Evolutionary conservation across 2,797 vertebrate genomes (phyloP), one percentile per base, ranked within the genome.

Genomic region (Anableps anableps): DNA sequence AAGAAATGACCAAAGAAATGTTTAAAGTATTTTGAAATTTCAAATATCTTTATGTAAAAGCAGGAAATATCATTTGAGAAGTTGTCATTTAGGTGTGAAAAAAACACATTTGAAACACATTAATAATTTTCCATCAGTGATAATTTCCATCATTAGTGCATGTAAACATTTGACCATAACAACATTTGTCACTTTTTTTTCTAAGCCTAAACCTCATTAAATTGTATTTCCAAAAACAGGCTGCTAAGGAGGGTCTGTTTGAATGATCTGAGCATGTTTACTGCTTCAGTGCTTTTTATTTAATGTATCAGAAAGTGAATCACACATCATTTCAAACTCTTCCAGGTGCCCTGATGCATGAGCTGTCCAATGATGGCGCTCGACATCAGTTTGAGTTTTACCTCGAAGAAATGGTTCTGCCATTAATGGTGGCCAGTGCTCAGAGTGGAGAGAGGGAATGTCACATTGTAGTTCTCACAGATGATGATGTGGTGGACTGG

Each of bases 401-500:
- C 89, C 95, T 99, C 84, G 99, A 99, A 91, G 98, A 99, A 94
- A 99, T 99, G 98, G 98, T 99, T 89, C 94, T 99, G 16, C 98
- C 98, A 1, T 85, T 99, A 80, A 99, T 99, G 99, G 99, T 99
- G 74, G 96, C 97, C 81, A 99, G 98, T 66, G 98, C 98, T 84
- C 98, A 99, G 31, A 99, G 97, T 9, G 98, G 98, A 6, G 98
- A 99, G 92, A 95, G 98, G 72, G 99, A 99, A 80, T 99, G 99
- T 88, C 99, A 99, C 91, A 99, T 99, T 31, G 99, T 99, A 23
- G 99, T 99, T 83, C 97, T 99, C 38, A 99, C 99, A 2, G 99
- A 99, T 43, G 99, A 99, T 71, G 99, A 99, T 75, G 98, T 99
- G 66, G 98, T 99, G 78, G 98, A 99, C 94, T 99, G 99, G 98